Evolutionary conservation across 1,140 invertebrate genomes (phyloP), one percentile per base, ranked within the genome.

Genomic region (Caenorhabditis inopinata): DNA sequence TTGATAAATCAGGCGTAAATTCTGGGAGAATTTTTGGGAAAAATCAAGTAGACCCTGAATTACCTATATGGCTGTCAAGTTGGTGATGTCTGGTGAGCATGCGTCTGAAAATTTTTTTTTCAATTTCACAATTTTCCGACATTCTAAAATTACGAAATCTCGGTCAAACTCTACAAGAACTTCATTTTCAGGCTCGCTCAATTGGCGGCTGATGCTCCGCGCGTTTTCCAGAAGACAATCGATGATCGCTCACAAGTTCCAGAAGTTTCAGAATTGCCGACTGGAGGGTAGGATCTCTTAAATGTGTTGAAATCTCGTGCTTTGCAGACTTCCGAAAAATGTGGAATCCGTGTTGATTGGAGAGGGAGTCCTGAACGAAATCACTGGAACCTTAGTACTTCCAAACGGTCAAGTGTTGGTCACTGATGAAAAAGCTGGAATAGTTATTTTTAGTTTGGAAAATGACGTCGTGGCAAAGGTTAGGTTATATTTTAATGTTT

Each of bases 271-370:
- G 79, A 76, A 21, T 18, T 81, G 7, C 74, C 75, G 14, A 35
- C 35, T 25, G 38, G 53, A 73, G 42, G 68, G 53, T 45, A 46
- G n/a, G 77, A 68, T 18, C 5, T 21, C 2, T 6, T 7, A 77
- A 42, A 29, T 49, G 12, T 35, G 16, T n/a, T 9, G 9, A 6
- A 38, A 25, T 16, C 1, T 51, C 9, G 1, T 21, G 14, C 3
- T 23, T 58, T 58, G 3, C 49, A 38, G 32, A 1, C 76, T 68
- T 47, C 80, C 80, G 6, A 48, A 76, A 21, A 77, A 77, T 32
- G 76, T 81, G 23, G 80, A 81, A 75, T 76, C 80, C 7, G 53
- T 81, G 2, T 12, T 58, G 18, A 74, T 77, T 14, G 75, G 80
- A 5, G 49, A 53, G n/a, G 68, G 75, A 5, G n/a, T 78, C 14